Percentiles rank a stretch among this genome's conserved stretches.
Evolutionary conservation across 2,888 invertebrate genomes (phyloP).

Genomic region (Catocala nupta): DNA sequence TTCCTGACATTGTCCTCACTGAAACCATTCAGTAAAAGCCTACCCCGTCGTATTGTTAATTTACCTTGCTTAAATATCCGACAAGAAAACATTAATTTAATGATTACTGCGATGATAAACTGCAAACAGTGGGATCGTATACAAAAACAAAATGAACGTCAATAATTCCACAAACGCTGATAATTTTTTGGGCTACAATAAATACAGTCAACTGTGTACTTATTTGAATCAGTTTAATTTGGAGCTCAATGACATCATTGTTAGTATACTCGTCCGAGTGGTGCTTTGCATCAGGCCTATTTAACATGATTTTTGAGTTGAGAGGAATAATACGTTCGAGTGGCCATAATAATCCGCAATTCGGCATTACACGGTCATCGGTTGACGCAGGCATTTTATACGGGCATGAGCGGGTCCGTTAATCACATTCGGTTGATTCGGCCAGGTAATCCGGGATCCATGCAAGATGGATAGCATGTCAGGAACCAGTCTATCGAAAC

Average conservation of each 20-base stretch:
- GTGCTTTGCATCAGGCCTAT: conserved; percentile 25
- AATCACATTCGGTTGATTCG: conserved; percentile 65
- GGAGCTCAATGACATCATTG: conserved; percentile 19
- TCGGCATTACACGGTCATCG: conserved; percentile 37
- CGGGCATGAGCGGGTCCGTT: conserved; percentile 60
- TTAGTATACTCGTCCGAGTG: conserved; percentile 18
- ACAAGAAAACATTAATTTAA: no score
- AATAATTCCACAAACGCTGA: conserved; percentile 2
- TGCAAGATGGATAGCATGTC: conserved; percentile 64
- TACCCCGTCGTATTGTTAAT: no score
- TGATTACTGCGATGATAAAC: no score
- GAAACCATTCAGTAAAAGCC: no score
- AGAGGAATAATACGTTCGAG: conserved; percentile 38
- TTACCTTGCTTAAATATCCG: no score
- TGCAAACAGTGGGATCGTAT: no score
- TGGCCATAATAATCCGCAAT: conserved; percentile 49
- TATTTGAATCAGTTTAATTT: conserved; percentile 5
- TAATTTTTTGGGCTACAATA: no score
- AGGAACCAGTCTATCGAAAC: conserved; percentile 49
- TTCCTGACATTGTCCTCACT: no score
- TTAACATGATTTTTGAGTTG: conserved; percentile 40
- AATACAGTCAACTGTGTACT: no score
- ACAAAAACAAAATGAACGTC: neutral
- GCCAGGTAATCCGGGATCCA: conserved; percentile 58
- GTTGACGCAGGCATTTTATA: conserved; percentile 56